Evolutionary conservation across 1,140 invertebrate species (phyloP).

Genomic region (Gryon sp.): DNA sequence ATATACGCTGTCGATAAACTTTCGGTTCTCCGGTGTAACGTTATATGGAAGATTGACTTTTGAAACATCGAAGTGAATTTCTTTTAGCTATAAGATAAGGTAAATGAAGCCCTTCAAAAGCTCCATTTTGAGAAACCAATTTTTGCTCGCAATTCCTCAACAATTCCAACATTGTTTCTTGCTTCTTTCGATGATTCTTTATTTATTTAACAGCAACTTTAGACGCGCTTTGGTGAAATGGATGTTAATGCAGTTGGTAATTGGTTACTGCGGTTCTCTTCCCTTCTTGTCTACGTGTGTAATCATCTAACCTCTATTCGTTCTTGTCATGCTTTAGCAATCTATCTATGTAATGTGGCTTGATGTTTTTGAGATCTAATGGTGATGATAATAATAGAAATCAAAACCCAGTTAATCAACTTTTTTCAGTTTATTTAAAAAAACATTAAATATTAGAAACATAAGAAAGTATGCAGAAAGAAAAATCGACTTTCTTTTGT

Average conservation of each 20-base stretch:
- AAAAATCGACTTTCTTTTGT: no score
- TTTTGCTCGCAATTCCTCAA: slow-evolving; percentile 1
- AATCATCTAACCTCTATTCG: slow-evolving; percentile 41
- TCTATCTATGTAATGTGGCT: slow-evolving; percentile 13
- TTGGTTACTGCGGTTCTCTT: slow-evolving; percentile 45
- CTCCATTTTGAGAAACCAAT: no score
- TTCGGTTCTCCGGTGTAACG: slow-evolving; percentile 18
- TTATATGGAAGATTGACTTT: slow-evolving; percentile 13
- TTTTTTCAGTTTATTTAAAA: no score
- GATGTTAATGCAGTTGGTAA: slow-evolving; percentile 45
- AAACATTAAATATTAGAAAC: no score
- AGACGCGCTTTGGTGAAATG: slow-evolving; percentile 12
- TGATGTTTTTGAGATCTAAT: background rate
- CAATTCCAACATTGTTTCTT: slow-evolving; percentile 1
- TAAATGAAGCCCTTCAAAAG: no score
- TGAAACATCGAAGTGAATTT: slow-evolving; percentile 20
- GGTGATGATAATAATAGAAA: no score
- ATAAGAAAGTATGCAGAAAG: no score
- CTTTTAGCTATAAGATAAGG: no score
- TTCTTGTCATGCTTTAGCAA: slow-evolving; percentile 36
- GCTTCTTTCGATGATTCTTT: background rate
- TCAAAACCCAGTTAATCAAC: no score
- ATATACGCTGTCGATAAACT: slow-evolving; percentile 24
- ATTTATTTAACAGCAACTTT: background rate
- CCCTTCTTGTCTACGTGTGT: background rate